phyloP scores from a whole-genome alignment of 2,113 vertebrate species.

The Lycocorax pyrrhopterus region DNA sequence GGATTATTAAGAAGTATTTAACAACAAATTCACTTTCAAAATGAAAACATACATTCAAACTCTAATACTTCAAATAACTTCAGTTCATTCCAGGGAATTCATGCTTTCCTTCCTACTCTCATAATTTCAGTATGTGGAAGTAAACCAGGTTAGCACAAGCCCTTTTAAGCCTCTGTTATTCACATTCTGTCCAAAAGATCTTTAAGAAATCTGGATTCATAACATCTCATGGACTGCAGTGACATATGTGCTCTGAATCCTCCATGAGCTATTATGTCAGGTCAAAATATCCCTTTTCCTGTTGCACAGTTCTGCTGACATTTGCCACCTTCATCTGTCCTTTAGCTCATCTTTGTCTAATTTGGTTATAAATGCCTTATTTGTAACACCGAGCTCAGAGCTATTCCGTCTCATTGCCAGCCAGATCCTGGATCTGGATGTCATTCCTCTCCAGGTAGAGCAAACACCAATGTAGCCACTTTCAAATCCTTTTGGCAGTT shows the following conservation, averaged over 20 bases:
- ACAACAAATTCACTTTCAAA: background rate
- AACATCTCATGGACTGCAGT: background rate
- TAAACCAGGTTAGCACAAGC: background rate
- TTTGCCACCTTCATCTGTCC: background rate
- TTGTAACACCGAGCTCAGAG: background rate
- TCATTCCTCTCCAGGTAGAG: background rate
- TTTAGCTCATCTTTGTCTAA: background rate
- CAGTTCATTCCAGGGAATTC: background rate
- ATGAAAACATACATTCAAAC: accelerated
- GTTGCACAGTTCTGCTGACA: background rate
- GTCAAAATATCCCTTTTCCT: background rate
- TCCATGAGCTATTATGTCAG: background rate
- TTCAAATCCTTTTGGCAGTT: background rate
- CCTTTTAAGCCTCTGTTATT: background rate
- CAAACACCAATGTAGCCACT: background rate
- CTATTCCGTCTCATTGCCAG: background rate
- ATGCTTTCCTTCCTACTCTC: background rate
- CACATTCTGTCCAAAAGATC: background rate
- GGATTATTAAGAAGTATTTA: background rate
- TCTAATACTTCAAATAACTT: background rate
- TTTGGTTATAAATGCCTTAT: background rate
- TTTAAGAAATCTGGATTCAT: background rate
- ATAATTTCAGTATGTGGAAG: background rate
- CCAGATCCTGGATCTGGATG: background rate
- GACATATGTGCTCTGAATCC: background rate